Evolutionary conservation across 1,140 invertebrate species (phyloP).

Genomic region (Hormaphis cornu): DNA sequence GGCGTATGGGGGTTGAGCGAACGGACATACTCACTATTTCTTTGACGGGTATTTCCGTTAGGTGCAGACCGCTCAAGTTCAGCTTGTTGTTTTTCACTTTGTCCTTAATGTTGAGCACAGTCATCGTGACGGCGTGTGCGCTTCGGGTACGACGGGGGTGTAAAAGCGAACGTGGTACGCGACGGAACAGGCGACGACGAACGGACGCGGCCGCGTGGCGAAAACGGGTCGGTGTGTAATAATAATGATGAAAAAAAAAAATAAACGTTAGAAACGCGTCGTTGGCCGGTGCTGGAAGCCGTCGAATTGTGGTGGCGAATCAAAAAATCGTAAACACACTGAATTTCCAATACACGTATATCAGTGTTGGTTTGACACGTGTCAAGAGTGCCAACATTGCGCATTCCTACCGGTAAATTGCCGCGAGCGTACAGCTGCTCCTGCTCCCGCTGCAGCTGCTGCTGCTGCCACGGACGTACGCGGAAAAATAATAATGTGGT

Average conservation of each 20-base stretch:
- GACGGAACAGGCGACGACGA: too few relatives aligned
- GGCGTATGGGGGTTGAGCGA: too few relatives aligned
- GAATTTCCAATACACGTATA: constrained; percentile 26
- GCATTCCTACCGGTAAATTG: background rate
- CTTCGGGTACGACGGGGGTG: background rate
- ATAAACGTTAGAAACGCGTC: too few relatives aligned
- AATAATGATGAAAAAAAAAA: too few relatives aligned
- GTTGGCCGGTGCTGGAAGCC: background rate
- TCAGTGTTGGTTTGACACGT: constrained; percentile 30
- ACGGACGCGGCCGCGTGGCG: background rate
- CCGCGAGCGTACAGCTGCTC: too few relatives aligned
- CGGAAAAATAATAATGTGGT: too few relatives aligned
- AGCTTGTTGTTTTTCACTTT: constrained; percentile 21
- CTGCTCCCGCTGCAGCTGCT: too few relatives aligned
- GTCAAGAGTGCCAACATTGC: constrained; percentile 27
- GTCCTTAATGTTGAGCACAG: constrained; percentile 16
- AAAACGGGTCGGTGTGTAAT: background rate
- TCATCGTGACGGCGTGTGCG: background rate
- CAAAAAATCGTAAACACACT: constrained; percentile 15
- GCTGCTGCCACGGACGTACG: too few relatives aligned
- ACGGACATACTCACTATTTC: constrained; percentile 4
- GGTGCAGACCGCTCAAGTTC: background rate
- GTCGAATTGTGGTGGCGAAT: background rate
- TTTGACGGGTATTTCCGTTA: constrained; percentile 16
- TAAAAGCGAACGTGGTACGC: background rate